Conservation (phyloP, 2,888 invertebrate genomes). For the Volucella inanis region DNA sequence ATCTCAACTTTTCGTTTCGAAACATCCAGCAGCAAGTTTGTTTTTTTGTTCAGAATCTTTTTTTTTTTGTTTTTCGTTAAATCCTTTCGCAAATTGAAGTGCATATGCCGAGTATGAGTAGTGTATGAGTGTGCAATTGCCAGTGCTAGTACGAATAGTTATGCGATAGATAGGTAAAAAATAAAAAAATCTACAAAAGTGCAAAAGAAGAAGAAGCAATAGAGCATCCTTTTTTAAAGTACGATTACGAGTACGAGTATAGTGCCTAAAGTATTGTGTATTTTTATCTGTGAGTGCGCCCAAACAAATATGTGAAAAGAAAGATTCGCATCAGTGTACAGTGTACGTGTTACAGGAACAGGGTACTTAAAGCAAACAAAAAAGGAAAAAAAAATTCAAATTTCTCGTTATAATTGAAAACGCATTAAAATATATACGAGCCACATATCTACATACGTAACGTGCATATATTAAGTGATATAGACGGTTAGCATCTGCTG, state of each 20-base stretch:
- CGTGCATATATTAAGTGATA: conserved; percentile 23
- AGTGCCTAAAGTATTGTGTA: no score
- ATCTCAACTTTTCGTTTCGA: conserved; percentile 47
- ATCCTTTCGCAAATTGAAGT: conserved; percentile 66
- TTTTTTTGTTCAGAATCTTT: conserved; percentile 5
- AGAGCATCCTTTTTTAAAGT: conserved; percentile 40
- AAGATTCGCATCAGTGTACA: conserved; percentile 34
- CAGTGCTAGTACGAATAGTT: no score
- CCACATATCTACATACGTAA: neutral
- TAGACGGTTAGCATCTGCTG: conserved; percentile 19
- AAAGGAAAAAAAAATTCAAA: neutral
- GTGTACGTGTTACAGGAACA: conserved; percentile 30
- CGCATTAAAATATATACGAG: conserved; percentile 43
- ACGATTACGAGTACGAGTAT: conserved; percentile 12
- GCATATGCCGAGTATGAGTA: conserved; percentile 8
- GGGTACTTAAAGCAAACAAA: conserved; percentile 45
- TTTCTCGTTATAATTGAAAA: conserved; percentile 56
- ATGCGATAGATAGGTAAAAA: conserved; percentile 14
- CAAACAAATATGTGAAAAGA: conserved; percentile 38
- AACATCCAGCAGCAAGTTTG: conserved; percentile 13
- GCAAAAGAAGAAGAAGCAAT: conserved; percentile 27
- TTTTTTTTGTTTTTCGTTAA: conserved; percentile 59
- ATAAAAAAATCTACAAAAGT: conserved; percentile 8
- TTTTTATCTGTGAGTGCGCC: conserved; percentile 40
- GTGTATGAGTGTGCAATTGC: conserved; percentile 26